Evolutionary conservation across 2,797 vertebrate genomes (phyloP).

Genomic region (Cygnus olor): DNA sequence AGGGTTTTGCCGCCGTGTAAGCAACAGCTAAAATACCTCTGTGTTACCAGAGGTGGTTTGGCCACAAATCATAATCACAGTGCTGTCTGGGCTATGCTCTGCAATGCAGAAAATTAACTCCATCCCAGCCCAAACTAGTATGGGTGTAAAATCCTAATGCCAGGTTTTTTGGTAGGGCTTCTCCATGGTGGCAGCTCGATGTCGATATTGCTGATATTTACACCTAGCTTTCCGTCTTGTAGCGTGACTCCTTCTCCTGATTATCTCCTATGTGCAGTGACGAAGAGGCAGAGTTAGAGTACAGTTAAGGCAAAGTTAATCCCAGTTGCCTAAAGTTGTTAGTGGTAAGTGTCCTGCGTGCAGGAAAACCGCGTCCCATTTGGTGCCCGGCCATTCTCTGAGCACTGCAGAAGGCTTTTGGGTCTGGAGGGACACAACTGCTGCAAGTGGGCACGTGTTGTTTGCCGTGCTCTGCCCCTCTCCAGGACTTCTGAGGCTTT

Average conservation of each 20-base stretch:
- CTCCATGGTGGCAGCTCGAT: neutral
- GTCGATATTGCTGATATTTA: neutral
- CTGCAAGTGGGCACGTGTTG: fast-evolving
- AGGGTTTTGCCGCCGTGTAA: too few species aligned
- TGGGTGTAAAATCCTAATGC: neutral
- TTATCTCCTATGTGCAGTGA: neutral
- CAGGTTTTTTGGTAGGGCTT: neutral
- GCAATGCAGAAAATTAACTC: neutral
- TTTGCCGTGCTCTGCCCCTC: neutral
- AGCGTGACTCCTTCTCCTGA: neutral
- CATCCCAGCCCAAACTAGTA: neutral
- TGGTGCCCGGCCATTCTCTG: neutral
- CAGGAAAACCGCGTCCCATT: fast-evolving
- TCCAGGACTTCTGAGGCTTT: neutral
- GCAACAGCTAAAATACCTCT: neutral
- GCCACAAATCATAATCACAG: neutral
- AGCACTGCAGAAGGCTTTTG: neutral
- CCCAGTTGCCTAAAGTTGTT: neutral
- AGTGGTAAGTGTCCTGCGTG: too few species aligned
- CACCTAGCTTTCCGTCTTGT: neutral
- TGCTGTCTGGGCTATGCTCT: neutral
- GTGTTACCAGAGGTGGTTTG: neutral
- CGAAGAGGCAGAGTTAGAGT: neutral
- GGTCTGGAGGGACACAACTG: neutral
- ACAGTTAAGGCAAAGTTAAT: neutral